Percentiles rank a stretch among this genome's conserved stretches.
Conservation (phyloP, 2,113 vertebrate genomes). For the Mystacornis crossleyi region DNA sequence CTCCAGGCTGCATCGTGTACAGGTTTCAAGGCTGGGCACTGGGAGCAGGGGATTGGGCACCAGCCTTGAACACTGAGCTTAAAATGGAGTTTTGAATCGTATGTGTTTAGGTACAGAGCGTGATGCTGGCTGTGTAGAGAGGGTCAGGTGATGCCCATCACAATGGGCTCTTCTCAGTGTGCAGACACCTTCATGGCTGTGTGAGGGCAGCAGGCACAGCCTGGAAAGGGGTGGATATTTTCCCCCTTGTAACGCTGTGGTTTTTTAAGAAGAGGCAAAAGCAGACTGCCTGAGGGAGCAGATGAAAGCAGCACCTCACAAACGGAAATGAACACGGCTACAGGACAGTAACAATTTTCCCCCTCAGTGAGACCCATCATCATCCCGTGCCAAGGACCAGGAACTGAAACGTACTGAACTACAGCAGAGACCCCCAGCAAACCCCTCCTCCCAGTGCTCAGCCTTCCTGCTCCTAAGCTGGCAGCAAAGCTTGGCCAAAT, state of each 20-base stretch:
- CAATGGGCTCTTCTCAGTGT: neutral
- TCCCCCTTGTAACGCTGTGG: accelerated
- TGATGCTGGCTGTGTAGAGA: accelerated
- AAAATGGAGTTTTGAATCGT: neutral
- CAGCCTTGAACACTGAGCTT: neutral
- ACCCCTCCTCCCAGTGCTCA: neutral
- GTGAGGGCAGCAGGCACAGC: accelerated
- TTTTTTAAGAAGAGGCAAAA: neutral
- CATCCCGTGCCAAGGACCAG: neutral
- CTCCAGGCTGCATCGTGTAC: accelerated
- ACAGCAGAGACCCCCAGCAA: neutral
- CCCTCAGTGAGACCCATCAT: accelerated
- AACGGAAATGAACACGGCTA: accelerated
- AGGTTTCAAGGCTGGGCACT: accelerated
- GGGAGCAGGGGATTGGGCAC: neutral
- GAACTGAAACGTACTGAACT: neutral
- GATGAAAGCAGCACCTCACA: neutral
- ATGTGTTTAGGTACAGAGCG: neutral
- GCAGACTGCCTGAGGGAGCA: neutral
- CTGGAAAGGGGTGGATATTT: accelerated
- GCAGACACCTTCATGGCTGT: neutral
- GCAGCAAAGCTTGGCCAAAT: neutral
- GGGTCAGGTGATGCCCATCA: neutral
- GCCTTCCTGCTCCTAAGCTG: neutral
- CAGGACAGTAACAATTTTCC: neutral